Evolutionary conservation across 2,113 vertebrate species (phyloP).

Genomic region (Rhagologus leucostigma): DNA sequence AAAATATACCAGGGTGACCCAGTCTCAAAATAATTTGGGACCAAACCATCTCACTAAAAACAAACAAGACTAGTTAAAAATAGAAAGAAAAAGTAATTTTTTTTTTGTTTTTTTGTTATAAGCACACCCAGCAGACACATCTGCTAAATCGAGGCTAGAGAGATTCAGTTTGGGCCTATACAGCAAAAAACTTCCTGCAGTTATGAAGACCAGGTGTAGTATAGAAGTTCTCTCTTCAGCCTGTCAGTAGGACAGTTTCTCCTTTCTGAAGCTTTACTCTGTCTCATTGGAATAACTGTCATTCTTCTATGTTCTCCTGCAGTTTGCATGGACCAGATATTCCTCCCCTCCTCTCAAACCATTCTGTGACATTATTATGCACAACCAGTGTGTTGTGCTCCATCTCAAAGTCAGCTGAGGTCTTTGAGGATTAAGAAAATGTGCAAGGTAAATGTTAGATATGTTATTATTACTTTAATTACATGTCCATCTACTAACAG

Average conservation of each 20-base stretch:
- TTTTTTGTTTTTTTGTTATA: background rate
- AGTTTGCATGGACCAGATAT: background rate
- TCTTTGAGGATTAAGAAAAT: slow-evolving; percentile 8
- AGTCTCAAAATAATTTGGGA: background rate
- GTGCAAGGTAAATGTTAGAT: background rate
- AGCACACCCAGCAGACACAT: background rate
- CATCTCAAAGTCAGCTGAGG: background rate
- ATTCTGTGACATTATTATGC: background rate
- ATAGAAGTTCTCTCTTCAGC: background rate
- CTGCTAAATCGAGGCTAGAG: background rate
- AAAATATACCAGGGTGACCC: background rate
- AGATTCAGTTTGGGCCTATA: background rate
- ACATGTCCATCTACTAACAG: background rate
- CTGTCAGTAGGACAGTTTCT: background rate
- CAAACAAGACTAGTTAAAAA: background rate
- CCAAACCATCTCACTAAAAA: background rate
- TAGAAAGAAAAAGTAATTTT: background rate
- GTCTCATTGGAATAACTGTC: background rate
- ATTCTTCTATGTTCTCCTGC: background rate
- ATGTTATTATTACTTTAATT: background rate
- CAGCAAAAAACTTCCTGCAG: background rate
- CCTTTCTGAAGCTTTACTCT: background rate
- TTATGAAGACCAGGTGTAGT: background rate
- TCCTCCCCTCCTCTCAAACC: background rate
- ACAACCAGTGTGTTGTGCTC: background rate